Evolutionary conservation across 2,797 vertebrate genomes (phyloP).

Genomic region (Psittacula echo): DNA sequence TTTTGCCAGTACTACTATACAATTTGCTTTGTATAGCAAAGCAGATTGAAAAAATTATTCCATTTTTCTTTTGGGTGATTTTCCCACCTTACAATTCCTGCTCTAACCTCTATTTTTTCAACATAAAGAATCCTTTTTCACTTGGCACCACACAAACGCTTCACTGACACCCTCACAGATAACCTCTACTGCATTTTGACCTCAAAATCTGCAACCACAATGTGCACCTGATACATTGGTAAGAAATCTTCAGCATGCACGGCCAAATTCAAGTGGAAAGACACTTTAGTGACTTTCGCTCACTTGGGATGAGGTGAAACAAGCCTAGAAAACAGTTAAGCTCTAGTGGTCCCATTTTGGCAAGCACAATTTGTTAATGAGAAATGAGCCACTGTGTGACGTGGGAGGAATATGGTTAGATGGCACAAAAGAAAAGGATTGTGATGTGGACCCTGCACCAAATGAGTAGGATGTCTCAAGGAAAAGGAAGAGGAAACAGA

Average conservation of each 20-base stretch:
- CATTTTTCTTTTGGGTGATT: not conserved
- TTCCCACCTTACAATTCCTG: not conserved
- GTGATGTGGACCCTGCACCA: not conserved
- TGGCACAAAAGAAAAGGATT: not conserved
- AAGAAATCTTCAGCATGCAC: not conserved
- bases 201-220: not conserved
- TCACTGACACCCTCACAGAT: not conserved
- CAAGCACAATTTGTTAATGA: rapidly evolving
- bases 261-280: not conserved
- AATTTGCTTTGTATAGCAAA: not conserved
- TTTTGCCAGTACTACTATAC: not conserved
- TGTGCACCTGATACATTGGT: not conserved
- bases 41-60: not conserved
- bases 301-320: not conserved
- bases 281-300: not conserved
- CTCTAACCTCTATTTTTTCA: not conserved
- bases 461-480: not conserved
- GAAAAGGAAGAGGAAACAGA: slow-evolving; percentile 30
- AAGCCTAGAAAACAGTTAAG: not conserved
- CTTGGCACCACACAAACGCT: not conserved
- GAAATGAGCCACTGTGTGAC: not conserved
- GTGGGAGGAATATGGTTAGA: not conserved
- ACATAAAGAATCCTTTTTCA: not conserved
- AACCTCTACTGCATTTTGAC: not conserved
- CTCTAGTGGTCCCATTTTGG: rapidly evolving